A percentile compares a stretch with the other conserved stretches of the same genome.
Conservation (phyloP, 2,888 invertebrate species). For the Apoda limacodes region DNA sequence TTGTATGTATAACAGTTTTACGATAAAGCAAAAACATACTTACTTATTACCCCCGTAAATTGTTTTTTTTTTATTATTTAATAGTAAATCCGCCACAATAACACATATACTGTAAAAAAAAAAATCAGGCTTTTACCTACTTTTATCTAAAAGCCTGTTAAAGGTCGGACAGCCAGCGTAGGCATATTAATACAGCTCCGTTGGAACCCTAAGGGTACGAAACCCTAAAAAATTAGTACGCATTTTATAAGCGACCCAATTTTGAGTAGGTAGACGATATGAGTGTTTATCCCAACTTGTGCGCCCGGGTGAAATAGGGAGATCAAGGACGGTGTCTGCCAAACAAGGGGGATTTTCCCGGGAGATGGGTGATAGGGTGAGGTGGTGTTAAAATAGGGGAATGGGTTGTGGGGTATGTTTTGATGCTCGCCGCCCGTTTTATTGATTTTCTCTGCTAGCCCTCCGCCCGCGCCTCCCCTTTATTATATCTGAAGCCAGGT, state of each 20-base stretch:
- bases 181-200: too few relatives aligned
- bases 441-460: slow-evolving; percentile 62
- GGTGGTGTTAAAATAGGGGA: slow-evolving; percentile 11
- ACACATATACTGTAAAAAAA: too few relatives aligned
- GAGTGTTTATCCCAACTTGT: slow-evolving; percentile 64
- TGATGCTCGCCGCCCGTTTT: slow-evolving; percentile 63
- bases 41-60: too few relatives aligned
- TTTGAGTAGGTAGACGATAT: slow-evolving; percentile 52
- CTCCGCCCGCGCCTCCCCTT: slow-evolving; percentile 39
- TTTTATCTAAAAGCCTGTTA: too few relatives aligned
- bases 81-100: too few relatives aligned
- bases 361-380: slow-evolving; percentile 29
- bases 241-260: slow-evolving; percentile 55
- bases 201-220: too few relatives aligned
- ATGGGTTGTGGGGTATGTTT: slow-evolving; percentile 48
- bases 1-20: too few relatives aligned
- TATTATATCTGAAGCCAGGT: slow-evolving; percentile 50
- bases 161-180: too few relatives aligned
- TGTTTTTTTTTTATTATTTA: too few relatives aligned
- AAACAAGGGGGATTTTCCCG: slow-evolving; percentile 66
- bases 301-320: slow-evolving; percentile 53
- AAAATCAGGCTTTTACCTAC: too few relatives aligned
- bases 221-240: slow-evolving; percentile 44
- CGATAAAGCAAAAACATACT: too few relatives aligned
- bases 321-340: slow-evolving; percentile 70